Evolutionary conservation across 2,797 vertebrate species (phyloP).

Genomic region (Premnoplex brunnescens): DNA sequence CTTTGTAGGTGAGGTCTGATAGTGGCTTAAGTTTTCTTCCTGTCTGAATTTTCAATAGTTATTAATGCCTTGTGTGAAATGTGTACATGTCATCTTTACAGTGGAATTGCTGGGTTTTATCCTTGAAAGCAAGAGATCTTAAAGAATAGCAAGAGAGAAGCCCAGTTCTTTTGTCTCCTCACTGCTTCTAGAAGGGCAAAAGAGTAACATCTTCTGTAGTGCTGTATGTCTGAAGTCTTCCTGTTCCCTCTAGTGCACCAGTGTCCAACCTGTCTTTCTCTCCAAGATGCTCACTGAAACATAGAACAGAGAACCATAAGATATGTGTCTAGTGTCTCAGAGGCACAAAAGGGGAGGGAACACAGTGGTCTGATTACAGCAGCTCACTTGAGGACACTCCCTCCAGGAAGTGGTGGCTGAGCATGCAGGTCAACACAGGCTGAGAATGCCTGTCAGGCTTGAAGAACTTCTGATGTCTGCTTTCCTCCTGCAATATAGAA

Average conservation of each 20-base stretch:
- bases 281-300: background rate
- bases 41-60: background rate
- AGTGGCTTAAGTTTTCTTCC: background rate
- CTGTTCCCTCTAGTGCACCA: background rate
- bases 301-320: background rate
- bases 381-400: background rate
- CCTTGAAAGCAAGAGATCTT: background rate
- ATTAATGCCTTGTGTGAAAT: background rate
- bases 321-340: background rate
- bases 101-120: background rate
- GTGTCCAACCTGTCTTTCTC: background rate
- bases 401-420: background rate
- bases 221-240: background rate
- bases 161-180: background rate
- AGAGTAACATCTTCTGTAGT: background rate
- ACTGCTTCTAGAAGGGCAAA: background rate
- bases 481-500: background rate
- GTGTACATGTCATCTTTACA: background rate
- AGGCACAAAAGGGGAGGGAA: background rate
- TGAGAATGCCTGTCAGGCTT: background rate
- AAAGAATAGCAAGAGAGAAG: background rate
- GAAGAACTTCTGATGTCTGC: background rate
- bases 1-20: background rate
- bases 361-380: background rate
- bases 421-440: background rate